Base-by-base conservation (phyloP, 2,888 invertebrate species). In the Caenorhabditis japonica region DNA sequence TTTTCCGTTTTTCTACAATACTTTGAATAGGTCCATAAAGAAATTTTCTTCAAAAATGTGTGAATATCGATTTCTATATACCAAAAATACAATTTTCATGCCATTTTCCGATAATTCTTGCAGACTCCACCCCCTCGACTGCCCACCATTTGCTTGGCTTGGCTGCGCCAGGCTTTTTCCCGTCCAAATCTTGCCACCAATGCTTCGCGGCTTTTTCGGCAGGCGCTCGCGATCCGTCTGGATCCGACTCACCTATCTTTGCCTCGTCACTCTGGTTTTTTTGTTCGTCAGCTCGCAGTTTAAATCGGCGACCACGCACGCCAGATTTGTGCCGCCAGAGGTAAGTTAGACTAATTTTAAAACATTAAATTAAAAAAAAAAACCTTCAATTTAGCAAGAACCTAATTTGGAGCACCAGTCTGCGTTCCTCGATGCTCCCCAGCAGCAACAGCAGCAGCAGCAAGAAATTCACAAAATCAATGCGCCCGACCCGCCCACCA, bases 301-400 rank as follows among this genome's bases (percentile, higher is more conserved):
- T 33, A 73, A 73, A 19, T 4, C 36, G 1, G 33, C 43, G 7
- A 27, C 46, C 4, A 66, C 55, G 2, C 47, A 73, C 38, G 73
- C 73, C 3, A 60, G 66, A 61, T 56, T 66, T 36, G 49, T 73
- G 12, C n/a, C n/a, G n/a, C 73, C 73, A 15, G 68, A 52, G n/a
- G 68, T 59, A 15, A 53, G 47, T 21, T 4, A 39, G 13, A 15
- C 4, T 25, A 19, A 21, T 30, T 17, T 8, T 19, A 5, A 19
- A 25, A 43, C 3, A 21, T 23, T 23, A 4, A 4, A 25, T 10
- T 23, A 4, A 46, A 46, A 46, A 27, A 30, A 27, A 12, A n/a
- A 25, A 46, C 10, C 5, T 39, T 39, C 39, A 15, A 5, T 39
- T 39, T 5, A 17, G 15, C n/a, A 39, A 15, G 7, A 7, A n/a